Percentiles rank a stretch among this genome's conserved stretches.
These are phyloP conservation scores for Neogobius melanostomus DNA, from an alignment of 2,113 vertebrate species.

Conservation along the genomic window DNA sequence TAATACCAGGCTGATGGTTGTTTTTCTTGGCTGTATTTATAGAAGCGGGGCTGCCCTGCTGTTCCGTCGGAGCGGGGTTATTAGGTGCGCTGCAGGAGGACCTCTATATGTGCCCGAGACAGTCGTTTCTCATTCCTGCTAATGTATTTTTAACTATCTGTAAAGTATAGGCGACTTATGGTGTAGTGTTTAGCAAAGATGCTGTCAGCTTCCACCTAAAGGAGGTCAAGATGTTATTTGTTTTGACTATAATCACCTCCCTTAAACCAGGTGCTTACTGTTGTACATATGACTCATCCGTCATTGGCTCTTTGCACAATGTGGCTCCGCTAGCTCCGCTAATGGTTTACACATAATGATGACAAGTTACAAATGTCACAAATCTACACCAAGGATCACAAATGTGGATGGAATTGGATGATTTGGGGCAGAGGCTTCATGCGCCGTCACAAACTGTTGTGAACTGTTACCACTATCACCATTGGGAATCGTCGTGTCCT, in stretches of 20 bases:
- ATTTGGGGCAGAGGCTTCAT: no score
- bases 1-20: slow-evolving; percentile 34
- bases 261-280: background rate
- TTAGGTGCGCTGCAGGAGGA: slow-evolving; percentile 55
- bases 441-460: no score
- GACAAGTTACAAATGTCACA: no score
- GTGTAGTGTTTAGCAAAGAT: background rate
- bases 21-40: slow-evolving; percentile 52
- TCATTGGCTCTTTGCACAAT: no score
- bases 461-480: no score
- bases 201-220: background rate
- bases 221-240: background rate
- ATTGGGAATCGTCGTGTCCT: no score
- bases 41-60: slow-evolving; percentile 39
- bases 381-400: no score
- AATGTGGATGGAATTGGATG: no score
- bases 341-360: no score
- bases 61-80: slow-evolving; percentile 55
- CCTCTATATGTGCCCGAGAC: slow-evolving; percentile 11
- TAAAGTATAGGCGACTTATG: background rate
- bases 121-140: slow-evolving; percentile 36
- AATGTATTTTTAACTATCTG: slow-evolving; percentile 19
- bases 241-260: background rate
- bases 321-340: no score
- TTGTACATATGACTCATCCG: no score